A percentile compares a stretch with the other conserved stretches of the same genome.
Conservation (phyloP, 2,888 invertebrate genomes). For the Cosmia trapezina region DNA sequence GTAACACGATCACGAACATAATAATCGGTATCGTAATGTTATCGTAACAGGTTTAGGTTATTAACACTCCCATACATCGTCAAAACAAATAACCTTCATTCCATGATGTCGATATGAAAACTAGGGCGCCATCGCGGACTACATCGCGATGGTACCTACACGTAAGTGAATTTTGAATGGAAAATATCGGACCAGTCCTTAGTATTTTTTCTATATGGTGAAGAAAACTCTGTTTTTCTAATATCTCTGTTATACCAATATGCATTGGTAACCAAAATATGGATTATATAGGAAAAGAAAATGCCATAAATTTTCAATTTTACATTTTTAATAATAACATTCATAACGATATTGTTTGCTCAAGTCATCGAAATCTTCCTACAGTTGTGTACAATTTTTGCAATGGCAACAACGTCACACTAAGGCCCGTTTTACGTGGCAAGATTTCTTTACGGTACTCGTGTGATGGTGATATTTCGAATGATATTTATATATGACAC, state of each 20-base stretch:
- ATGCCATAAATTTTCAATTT: background rate
- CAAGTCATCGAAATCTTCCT: background rate
- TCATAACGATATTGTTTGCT: background rate
- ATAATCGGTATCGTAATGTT: conserved; percentile 38
- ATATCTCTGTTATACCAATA: background rate
- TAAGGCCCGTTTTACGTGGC: too few species aligned
- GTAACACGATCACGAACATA: background rate
- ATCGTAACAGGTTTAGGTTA: conserved; percentile 45
- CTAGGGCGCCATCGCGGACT: background rate
- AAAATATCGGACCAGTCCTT: background rate
- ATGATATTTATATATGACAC: too few species aligned
- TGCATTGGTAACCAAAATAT: background rate
- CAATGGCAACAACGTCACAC: too few species aligned
- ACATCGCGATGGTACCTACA: too few species aligned
- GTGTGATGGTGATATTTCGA: too few species aligned
- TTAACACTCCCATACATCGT: conserved; percentile 27
- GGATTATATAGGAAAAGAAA: background rate
- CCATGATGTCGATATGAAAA: conserved; percentile 33
- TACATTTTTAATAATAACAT: background rate
- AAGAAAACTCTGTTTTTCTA: background rate
- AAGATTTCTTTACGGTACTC: too few species aligned
- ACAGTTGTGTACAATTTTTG: background rate
- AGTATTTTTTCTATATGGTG: background rate
- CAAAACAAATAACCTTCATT: conserved; percentile 18
- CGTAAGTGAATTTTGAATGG: background rate